Evolutionary conservation across 2,797 vertebrate genomes (phyloP).

Genomic region (Muraenolepis orangiensis): DNA sequence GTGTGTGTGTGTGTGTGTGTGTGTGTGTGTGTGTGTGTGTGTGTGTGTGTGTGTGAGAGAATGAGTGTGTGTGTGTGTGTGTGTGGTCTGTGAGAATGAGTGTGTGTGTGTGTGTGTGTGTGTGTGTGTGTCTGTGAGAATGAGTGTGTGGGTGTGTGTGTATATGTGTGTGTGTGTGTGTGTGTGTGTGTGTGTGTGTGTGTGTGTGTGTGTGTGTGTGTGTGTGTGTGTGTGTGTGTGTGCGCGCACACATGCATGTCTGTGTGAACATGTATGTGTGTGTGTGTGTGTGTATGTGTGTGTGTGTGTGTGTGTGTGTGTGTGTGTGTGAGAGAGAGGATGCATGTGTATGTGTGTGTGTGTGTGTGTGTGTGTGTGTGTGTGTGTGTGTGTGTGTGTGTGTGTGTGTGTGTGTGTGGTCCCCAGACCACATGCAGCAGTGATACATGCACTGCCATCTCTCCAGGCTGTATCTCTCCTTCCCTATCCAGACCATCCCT

Average conservation of each 20-base stretch:
- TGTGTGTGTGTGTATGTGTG: too few relatives aligned
- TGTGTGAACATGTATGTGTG: too few relatives aligned
- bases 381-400: neutral
- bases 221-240: too few relatives aligned
- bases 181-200: neutral
- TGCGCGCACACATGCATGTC: too few relatives aligned
- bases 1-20: neutral
- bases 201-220: too few relatives aligned
- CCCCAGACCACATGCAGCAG: neutral
- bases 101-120: too few relatives aligned
- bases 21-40: neutral
- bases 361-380: neutral
- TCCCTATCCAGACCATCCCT: neutral
- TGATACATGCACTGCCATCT: neutral
- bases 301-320: too few relatives aligned
- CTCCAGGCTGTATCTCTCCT: neutral
- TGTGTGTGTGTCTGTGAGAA: too few relatives aligned
- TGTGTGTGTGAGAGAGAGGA: too few relatives aligned
- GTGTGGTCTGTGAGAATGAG: too few relatives aligned
- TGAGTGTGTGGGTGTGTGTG: too few relatives aligned
- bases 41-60: neutral
- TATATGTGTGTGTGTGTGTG: neutral
- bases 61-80: too few relatives aligned
- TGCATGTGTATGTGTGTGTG: neutral
- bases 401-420: neutral